A percentile compares a stretch with the other conserved stretches of the same genome.
These are phyloP conservation scores for Rhimphoctona megacephalus DNA, from an alignment of 2,888 invertebrate genomes.

Conservation along the genomic window DNA sequence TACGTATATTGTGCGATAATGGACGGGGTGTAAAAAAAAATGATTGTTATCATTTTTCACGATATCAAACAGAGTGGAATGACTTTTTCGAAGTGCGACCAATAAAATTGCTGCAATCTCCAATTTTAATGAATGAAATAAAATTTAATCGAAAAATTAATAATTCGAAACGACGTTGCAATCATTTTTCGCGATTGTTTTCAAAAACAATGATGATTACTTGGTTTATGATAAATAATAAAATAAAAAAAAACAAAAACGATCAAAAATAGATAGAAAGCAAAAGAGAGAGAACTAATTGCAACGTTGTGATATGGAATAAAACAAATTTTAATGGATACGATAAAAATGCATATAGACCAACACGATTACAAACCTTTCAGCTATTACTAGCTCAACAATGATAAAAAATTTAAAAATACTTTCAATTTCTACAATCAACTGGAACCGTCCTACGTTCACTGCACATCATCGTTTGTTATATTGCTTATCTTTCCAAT, in stretches of 20 bases:
- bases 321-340: not conserved
- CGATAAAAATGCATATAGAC: not conserved
- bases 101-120: not conserved
- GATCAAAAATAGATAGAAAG: not conserved
- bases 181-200: not conserved
- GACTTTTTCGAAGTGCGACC: conserved; percentile 13
- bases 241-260: not conserved
- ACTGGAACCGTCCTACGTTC: conserved; percentile 33
- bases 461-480: not conserved
- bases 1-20: conserved; percentile 23
- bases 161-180: not conserved
- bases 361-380: not conserved
- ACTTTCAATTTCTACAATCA: conserved; percentile 4
- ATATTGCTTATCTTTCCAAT: not conserved
- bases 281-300: not conserved
- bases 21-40: conserved; percentile 14
- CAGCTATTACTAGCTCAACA: conserved; percentile 12
- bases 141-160: not conserved
- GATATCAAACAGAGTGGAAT: not conserved
- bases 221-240: not conserved
- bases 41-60: conserved; percentile 50
- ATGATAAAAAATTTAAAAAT: not conserved
- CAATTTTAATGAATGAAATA: not conserved
- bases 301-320: not conserved
- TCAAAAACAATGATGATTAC: not conserved